Conservation (phyloP, 2,888 invertebrate species). For the Odontocerum albicorne region DNA sequence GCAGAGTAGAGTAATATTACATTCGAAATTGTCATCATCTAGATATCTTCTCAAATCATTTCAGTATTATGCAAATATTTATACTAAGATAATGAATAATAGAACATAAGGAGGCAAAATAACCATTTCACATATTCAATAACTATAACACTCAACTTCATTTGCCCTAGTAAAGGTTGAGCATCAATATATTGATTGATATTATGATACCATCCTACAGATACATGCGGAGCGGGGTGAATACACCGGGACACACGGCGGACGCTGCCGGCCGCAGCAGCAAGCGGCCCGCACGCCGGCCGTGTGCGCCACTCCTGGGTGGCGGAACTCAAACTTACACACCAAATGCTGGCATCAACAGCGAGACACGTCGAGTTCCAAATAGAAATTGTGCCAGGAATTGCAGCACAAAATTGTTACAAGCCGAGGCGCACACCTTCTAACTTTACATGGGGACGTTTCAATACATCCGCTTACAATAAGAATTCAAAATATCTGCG, state of each 20-base stretch:
- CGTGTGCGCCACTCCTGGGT: neutral
- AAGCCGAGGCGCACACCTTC: slow-evolving; percentile 27
- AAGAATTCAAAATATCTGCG: too few relatives aligned
- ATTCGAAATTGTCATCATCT: slow-evolving; percentile 37
- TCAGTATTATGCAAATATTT: slow-evolving; percentile 35
- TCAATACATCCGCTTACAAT: too few relatives aligned
- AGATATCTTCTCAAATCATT: slow-evolving; percentile 33
- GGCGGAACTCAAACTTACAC: slow-evolving; percentile 20
- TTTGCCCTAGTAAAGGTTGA: slow-evolving; percentile 9
- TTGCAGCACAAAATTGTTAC: slow-evolving; percentile 28
- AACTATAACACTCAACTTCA: slow-evolving; percentile 8
- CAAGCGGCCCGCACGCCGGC: too few relatives aligned
- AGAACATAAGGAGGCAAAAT: slow-evolving; percentile 29
- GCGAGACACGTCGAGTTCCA: slow-evolving; percentile 19
- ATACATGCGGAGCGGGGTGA: neutral
- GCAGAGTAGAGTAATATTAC: slow-evolving; percentile 37
- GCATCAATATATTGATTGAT: slow-evolving; percentile 6
- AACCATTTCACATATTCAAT: slow-evolving; percentile 8
- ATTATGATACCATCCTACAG: neutral
- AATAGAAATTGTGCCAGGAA: slow-evolving; percentile 30
- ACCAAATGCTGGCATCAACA: slow-evolving; percentile 30
- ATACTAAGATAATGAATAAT: slow-evolving; percentile 34
- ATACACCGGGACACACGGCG: too few relatives aligned
- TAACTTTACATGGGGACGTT: slow-evolving; percentile 1
- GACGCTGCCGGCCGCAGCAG: neutral